Evolutionary conservation across 2,888 invertebrate genomes (phyloP).

Genomic region (Mythimna vitellina): DNA sequence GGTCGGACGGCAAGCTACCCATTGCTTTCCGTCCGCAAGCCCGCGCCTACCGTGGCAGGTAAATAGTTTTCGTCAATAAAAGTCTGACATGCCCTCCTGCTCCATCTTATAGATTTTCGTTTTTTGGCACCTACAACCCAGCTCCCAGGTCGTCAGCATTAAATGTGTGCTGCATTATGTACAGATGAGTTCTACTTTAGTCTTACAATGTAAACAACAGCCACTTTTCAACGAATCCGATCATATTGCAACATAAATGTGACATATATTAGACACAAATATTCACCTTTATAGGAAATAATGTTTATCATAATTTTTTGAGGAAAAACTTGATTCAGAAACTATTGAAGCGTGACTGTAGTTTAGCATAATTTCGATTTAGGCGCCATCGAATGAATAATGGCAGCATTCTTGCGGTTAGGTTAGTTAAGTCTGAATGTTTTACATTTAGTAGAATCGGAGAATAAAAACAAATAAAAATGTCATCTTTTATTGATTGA

Average conservation of each 20-base stretch:
- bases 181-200: neutral
- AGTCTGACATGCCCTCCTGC: no score
- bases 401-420: conserved; percentile 30
- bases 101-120: no score
- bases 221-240: conserved; percentile 28
- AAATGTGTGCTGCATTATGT: neutral
- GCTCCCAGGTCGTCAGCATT: no score
- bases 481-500: neutral
- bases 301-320: conserved; percentile 35
- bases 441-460: conserved; percentile 3
- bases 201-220: conserved; percentile 18
- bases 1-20: no score
- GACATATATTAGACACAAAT: conserved; percentile 17
- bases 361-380: conserved; percentile 5
- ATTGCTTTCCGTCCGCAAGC: no score
- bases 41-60: no score
- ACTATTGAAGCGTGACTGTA: conserved; percentile 18
- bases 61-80: no score
- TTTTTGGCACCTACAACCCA: no score
- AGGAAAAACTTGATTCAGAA: conserved; percentile 43
- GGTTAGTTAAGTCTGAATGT: conserved; percentile 10
- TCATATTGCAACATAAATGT: conserved; percentile 19
- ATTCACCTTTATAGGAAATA: conserved; percentile 25
- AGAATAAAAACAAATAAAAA: neutral
- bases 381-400: conserved; percentile 38